Base-by-base conservation (phyloP, 2,797 vertebrate species). In the Enteromius treurensis region DNA sequence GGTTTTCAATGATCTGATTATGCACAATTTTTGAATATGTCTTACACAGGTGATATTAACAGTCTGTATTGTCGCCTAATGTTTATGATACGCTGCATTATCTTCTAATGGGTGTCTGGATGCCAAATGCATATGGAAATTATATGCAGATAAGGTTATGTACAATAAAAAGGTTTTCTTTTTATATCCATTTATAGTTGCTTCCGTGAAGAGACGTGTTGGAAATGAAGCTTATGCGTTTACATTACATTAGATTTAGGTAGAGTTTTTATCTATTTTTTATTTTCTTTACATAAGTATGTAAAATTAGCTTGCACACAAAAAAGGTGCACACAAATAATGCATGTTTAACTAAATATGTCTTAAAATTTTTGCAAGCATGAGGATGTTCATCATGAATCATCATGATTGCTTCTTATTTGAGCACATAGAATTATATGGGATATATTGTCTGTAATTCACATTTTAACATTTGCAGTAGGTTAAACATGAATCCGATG, bases 61-160 rank as follows among this genome's bases (percentile, higher is more conserved):
- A 21, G 70, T 3, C 45, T 32, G 10, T 73, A 51, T 32, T 2
- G 2, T 73, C 0, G 2, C 17, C 70, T 32, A 32, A 73, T 21
- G 45, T 73, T 73, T 73, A 26, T 51, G 49, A 51, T 34, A 21
- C 0, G 3, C 70, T 73, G 17, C 49, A 32, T 17, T 32, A 32
- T 73, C 47, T 51, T 26, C 29, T 32, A 51, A 32, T 73, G 26
- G 70, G 45, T 32, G 45, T 73, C 70, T 73, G 70, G 26, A 13
- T 51, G 26, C 26, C 47, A 73, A 73, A 51, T 51, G 17, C 9
- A 0, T 32, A 51, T 53, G 70, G 9, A 73, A 73, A 51, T 51
- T 21, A 34, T 32, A 34, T 53, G 47, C 47, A 74, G 70, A 53
- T 74, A 34, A 51, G 26, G 45, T 21, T 51, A 32, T 73, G 70